Percentiles rank a stretch among this genome's conserved stretches.
Evolutionary conservation across 2,888 invertebrate species (phyloP).

Genomic region (Amphipyra berbera): DNA sequence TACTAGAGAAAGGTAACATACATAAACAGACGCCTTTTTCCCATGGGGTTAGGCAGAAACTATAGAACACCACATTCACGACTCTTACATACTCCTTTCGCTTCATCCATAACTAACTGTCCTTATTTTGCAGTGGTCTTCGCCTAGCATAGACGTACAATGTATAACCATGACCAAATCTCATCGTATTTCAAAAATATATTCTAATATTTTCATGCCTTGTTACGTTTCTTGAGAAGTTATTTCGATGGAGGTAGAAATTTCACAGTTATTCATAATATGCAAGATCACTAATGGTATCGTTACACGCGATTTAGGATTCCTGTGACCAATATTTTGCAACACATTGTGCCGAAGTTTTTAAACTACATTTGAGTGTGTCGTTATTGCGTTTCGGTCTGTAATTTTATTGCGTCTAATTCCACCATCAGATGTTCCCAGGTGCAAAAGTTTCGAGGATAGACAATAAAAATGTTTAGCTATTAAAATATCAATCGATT

Average conservation of each 20-base stretch:
- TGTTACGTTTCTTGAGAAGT: conserved; percentile 33
- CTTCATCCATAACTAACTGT: no score
- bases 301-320: conserved; percentile 51
- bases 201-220: conserved; percentile 31
- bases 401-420: conserved; percentile 70
- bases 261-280: conserved; percentile 49
- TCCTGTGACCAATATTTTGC: conserved; percentile 45
- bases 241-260: conserved; percentile 31
- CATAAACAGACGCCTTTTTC: no score
- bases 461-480: conserved; percentile 44
- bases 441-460: conserved; percentile 60
- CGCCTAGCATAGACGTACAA: neutral
- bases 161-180: no score
- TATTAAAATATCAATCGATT: conserved; percentile 52
- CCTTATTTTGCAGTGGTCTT: neutral
- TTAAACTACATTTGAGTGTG: conserved; percentile 55
- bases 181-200: conserved; percentile 14
- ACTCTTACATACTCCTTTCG: no score
- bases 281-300: conserved; percentile 36
- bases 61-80: no score
- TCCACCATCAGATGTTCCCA: conserved; percentile 53
- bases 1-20: no score
- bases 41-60: no score
- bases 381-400: conserved; percentile 70
- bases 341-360: conserved; percentile 27